phyloP scores from a whole-genome alignment of 1,140 invertebrate species.

The Copidosoma floridanum region DNA sequence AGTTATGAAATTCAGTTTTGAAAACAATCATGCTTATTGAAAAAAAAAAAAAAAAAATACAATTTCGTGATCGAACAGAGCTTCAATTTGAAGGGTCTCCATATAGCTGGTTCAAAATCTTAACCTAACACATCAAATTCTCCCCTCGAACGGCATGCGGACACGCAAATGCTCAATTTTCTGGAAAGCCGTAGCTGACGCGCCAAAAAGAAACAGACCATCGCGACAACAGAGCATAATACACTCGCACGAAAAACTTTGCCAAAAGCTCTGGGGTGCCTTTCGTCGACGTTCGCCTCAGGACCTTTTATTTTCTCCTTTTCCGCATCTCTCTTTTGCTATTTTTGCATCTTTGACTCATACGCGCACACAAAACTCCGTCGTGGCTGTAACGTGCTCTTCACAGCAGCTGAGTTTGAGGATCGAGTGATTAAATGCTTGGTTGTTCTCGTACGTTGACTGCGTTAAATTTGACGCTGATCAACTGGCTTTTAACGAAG shows the following conservation, averaged over 20 bases:
- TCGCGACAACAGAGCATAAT: too few species aligned
- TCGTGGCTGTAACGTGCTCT: neutral
- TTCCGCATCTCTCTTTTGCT: neutral
- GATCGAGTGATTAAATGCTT: constrained; percentile 15
- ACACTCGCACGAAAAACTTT: constrained; percentile 17
- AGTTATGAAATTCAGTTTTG: too few species aligned
- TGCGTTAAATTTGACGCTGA: constrained; percentile 14
- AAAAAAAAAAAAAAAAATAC: too few species aligned
- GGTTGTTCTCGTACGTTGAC: neutral
- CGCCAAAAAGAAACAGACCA: too few species aligned
- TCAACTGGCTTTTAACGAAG: constrained; percentile 10
- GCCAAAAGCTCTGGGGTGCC: constrained; percentile 54
- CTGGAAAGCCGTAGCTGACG: too few species aligned
- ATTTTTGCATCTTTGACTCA: neutral
- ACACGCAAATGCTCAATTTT: too few species aligned
- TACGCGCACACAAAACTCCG: neutral
- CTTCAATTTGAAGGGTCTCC: too few species aligned
- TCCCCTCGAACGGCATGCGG: too few species aligned
- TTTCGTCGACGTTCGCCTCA: constrained; percentile 31
- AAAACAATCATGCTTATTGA: too few species aligned
- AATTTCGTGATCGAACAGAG: too few species aligned
- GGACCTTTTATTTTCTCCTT: constrained; percentile 12
- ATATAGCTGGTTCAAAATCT: too few species aligned
- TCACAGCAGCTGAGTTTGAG: neutral
- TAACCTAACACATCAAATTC: too few species aligned